These are phyloP conservation scores for Bombus confusus DNA, from an alignment of 1,140 invertebrate species.

Conservation along the genomic window DNA sequence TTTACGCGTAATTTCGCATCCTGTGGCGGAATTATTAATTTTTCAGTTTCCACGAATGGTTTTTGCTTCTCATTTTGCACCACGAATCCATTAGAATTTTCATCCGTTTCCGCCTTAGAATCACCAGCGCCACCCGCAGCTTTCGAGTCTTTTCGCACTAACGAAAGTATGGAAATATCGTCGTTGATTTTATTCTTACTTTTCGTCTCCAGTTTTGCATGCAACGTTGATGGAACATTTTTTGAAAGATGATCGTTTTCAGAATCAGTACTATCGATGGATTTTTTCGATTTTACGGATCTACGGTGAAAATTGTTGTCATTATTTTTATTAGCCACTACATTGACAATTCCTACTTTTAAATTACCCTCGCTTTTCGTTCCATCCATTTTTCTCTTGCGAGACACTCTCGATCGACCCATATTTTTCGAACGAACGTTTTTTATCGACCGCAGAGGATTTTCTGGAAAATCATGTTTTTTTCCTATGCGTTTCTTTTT, in stretches of 20 bases:
- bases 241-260: not conserved
- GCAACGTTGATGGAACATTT: not conserved
- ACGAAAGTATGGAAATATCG: not conserved
- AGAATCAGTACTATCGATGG: not conserved
- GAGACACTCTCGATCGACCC: not conserved
- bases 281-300: conserved; percentile 9
- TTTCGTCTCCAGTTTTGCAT: not conserved
- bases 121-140: not conserved
- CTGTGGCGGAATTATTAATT: not conserved
- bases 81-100: not conserved
- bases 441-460: not conserved
- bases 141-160: not conserved
- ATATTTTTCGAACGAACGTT: not conserved
- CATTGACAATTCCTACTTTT: conserved; percentile 22
- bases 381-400: conserved; percentile 7
- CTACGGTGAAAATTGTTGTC: conserved; percentile 31
- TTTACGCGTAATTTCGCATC: conserved; percentile 48
- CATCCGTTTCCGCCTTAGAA: too few species aligned
- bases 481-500: conserved; percentile 19
- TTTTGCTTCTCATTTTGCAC: not conserved
- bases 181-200: not conserved
- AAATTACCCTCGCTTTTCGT: conserved; percentile 23
- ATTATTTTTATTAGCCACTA: conserved; percentile 29
- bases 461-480: not conserved
- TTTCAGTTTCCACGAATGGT: not conserved